These are phyloP conservation scores for Megalops atlanticus DNA, from an alignment of 2,113 vertebrate genomes.

Conservation along the genomic window DNA sequence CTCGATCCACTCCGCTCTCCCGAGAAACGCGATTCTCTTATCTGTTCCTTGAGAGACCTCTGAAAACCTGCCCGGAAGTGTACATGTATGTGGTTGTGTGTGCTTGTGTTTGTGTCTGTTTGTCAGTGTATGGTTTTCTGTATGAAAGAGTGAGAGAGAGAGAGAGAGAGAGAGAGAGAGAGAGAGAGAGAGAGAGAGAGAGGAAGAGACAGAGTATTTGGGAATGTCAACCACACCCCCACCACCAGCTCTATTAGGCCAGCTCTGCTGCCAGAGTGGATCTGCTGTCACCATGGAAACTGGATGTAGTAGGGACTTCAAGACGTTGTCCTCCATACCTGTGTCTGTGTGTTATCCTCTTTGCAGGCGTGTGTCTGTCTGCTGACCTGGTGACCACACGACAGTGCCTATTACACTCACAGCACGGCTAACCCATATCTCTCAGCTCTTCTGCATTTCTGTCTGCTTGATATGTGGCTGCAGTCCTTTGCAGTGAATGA, in stretches of 20 bases:
- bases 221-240: neutral
- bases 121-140: neutral
- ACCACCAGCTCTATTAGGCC: constrained; percentile 46
- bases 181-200: too few species aligned
- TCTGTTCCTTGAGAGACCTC: too few species aligned
- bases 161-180: too few species aligned
- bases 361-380: neutral
- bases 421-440: neutral
- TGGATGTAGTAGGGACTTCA: constrained; percentile 48
- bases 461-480: neutral
- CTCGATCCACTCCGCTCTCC: neutral
- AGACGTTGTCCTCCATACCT: constrained; percentile 48
- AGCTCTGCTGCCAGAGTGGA: constrained; percentile 38
- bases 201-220: neutral
- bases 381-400: neutral
- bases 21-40: neutral
- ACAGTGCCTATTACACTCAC: neutral
- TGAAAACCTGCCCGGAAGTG: too few species aligned
- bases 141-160: neutral
- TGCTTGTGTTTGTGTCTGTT: constrained; percentile 19
- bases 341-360: constrained; percentile 28
- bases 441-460: neutral
- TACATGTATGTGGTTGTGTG: constrained; percentile 6
- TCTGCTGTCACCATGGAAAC: constrained; percentile 66
- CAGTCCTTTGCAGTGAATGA: neutral